Conservation (phyloP, 2,797 vertebrate genomes). For the Chiroxiphia lanceolata region DNA sequence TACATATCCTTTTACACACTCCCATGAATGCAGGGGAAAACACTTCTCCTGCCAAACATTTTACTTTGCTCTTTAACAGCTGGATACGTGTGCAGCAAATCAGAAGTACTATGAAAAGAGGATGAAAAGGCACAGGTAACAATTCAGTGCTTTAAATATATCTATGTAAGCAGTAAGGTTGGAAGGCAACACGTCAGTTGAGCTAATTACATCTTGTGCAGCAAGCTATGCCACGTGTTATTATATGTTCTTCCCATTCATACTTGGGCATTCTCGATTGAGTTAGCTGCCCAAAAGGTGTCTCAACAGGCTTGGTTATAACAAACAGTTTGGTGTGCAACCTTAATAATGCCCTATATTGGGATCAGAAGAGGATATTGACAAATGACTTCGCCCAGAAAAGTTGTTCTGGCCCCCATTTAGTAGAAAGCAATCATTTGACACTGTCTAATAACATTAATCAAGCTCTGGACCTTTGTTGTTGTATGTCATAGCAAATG, state of each 20-base stretch:
- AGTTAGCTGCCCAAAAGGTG: not conserved
- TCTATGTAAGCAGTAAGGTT: not conserved
- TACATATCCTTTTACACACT: not conserved
- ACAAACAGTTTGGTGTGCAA: not conserved
- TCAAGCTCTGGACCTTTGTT: slow-evolving; percentile 31
- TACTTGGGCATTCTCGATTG: fast-evolving
- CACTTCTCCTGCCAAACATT: not conserved
- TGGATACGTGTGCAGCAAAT: not conserved
- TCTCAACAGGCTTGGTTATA: not conserved
- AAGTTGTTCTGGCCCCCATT: not conserved
- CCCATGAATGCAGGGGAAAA: not conserved
- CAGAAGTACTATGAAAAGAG: not conserved
- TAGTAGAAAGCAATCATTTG: not conserved
- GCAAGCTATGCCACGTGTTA: not conserved
- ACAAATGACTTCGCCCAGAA: not conserved
- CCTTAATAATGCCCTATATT: not conserved
- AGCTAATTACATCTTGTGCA: not conserved
- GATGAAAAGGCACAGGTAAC: not conserved
- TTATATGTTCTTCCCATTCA: not conserved
- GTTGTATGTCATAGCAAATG: slow-evolving; percentile 16
- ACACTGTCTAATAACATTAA: slow-evolving; percentile 2
- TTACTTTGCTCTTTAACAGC: not conserved
- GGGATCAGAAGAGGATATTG: not conserved
- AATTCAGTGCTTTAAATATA: not conserved
- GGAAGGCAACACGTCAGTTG: not conserved